Conservation (phyloP, 2,888 invertebrate genomes). For the Caenorhabditis macrosperma region DNA sequence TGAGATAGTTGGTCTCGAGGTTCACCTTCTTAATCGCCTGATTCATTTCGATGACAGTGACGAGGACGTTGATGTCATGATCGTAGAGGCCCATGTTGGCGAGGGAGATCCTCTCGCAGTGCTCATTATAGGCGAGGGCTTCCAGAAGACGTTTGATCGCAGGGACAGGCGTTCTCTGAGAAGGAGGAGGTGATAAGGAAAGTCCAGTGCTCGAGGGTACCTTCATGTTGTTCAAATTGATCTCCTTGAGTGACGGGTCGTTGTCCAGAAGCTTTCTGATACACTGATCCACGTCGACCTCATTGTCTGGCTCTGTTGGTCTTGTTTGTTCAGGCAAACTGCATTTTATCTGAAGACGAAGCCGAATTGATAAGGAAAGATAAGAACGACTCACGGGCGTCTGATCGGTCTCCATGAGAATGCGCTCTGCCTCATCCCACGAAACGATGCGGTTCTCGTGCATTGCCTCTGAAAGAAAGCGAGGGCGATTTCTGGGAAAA, state of each 20-base stretch:
- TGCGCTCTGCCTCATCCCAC: constrained; percentile 78
- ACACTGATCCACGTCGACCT: constrained; percentile 91
- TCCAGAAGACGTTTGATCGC: constrained; percentile 89
- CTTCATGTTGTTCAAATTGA: constrained; percentile 99
- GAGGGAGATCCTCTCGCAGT: constrained; percentile 91
- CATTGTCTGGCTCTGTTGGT: constrained; percentile 91
- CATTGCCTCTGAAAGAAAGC: constrained; percentile 75
- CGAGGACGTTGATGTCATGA: constrained; percentile 85
- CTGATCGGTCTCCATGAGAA: constrained; percentile 73
- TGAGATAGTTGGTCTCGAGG: constrained; percentile 89
- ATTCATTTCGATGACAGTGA: constrained; percentile 84
- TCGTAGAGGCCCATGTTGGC: constrained; percentile 95
- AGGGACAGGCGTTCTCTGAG: constrained; percentile 79
- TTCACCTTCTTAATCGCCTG: constrained; percentile 82
- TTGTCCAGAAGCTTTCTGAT: constrained; percentile 82
- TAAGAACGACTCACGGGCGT: constrained; percentile 50
- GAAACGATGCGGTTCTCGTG: constrained; percentile 79
- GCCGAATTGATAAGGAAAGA: neutral
- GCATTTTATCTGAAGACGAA: constrained; percentile 67
- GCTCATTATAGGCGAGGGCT: constrained; percentile 91
- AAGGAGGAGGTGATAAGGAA: constrained; percentile 5
- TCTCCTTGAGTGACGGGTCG: constrained; percentile 90
- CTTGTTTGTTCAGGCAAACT: constrained; percentile 78
- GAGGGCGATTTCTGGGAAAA: constrained; percentile 12
- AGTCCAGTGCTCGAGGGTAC: constrained; percentile 80